These are phyloP conservation scores for Labeo rohita DNA, from an alignment of 2,113 vertebrate genomes.

Conservation along the genomic window DNA sequence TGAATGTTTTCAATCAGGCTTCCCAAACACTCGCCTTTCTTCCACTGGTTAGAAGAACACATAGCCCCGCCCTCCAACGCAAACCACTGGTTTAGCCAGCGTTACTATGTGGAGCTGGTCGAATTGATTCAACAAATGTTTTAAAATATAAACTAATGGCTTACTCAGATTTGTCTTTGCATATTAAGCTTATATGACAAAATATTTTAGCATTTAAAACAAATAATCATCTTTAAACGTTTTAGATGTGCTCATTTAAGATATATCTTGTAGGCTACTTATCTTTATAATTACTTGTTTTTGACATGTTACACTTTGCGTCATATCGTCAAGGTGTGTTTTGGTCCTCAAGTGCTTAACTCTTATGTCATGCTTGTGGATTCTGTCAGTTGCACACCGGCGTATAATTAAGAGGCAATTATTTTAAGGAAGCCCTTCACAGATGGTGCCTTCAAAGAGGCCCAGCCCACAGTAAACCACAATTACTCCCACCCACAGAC, in stretches of 20 bases:
- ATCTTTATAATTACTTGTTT: background rate
- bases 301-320: background rate
- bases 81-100: background rate
- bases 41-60: background rate
- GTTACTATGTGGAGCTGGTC: background rate
- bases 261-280: background rate
- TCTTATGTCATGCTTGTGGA: conserved; percentile 38
- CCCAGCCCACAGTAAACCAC: conserved; percentile 36
- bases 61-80: background rate
- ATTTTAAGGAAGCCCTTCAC: conserved; percentile 40
- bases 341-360: conserved; percentile 10
- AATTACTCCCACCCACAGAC: conserved; percentile 34
- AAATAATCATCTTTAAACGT: background rate
- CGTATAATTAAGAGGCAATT: conserved; percentile 43
- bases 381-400: conserved; percentile 8
- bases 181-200: background rate
- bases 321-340: conserved; percentile 18
- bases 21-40: background rate
- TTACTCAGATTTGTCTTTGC: background rate
- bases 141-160: background rate
- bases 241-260: background rate
- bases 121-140: background rate
- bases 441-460: conserved; percentile 44
- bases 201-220: background rate
- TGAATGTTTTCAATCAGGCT: background rate